phyloP scores from a whole-genome alignment of 1,140 invertebrate genomes.

The Achroia grisella region DNA sequence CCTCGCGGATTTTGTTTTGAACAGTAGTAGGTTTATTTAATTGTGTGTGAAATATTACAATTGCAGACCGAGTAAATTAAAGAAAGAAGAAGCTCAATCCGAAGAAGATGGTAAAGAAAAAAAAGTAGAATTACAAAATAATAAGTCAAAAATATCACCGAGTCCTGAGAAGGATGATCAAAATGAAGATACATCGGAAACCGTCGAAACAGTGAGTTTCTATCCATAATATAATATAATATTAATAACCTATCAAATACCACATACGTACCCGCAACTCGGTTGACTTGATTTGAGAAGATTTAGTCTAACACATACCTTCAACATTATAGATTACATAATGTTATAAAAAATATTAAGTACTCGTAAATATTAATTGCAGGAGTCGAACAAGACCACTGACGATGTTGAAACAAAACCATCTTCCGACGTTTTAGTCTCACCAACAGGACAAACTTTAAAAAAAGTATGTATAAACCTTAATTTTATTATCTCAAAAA shows the following conservation, averaged over 20 bases:
- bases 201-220: no score
- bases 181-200: not conserved
- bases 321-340: no score
- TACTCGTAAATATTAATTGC: not conserved
- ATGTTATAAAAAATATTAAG: no score
- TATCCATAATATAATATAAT: no score
- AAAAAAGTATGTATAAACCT: conserved; percentile 48
- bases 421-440: conserved; percentile 29
- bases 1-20: no score
- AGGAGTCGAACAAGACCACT: conserved; percentile 13
- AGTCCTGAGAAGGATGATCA: conserved; percentile 1
- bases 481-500: no score
- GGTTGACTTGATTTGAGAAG: no score
- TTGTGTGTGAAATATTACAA: not conserved
- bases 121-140: conserved; percentile 5
- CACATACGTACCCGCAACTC: no score
- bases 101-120: conserved; percentile 22
- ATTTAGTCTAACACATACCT: no score
- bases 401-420: conserved; percentile 14
- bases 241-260: no score
- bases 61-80: conserved; percentile 38
- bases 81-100: conserved; percentile 45
- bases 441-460: conserved; percentile 56
- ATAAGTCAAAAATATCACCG: conserved; percentile 5
- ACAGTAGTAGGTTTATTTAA: no score